Evolutionary conservation across 2,888 invertebrate genomes (phyloP), one percentile per base, ranked within the genome.

Genomic region (Aplocera efformata): DNA sequence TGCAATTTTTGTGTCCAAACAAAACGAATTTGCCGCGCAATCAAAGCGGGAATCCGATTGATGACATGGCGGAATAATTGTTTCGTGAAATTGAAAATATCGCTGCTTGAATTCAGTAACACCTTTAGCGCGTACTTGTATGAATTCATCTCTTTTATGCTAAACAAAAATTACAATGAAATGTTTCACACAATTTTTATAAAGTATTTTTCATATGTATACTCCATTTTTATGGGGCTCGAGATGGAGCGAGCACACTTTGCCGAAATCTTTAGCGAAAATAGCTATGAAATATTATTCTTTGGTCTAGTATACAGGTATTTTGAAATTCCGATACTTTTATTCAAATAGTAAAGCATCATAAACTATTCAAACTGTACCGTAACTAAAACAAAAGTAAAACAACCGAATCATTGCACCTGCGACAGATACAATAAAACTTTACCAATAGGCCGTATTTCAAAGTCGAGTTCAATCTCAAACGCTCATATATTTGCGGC

Each of bases 1-100:
- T 86, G 86, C 88, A 88, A 86, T 85, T 88, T 88, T 86, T 88
- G 85, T 83, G 79, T 83, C 77, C 83, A 88, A 88, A 88, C 86
- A 88, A 88, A 88, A 85, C 84, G 81, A 88, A 85, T 88, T 88
- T 85, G 84, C 84, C 80, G 81, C 82, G 85, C 88, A 88, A 88
- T 88, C 88, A 88, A 86, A 88, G 82, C 84, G 79, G 79, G 83
- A 79, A 82, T 85, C 86, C 85, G 83, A 88, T 85, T 88, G 86
- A 86, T 85, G 88, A 86, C 84, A 85, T 80, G 82, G 83, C 81
- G 78, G 76, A 83, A 88, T 88, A 88, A 88, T 88, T 85, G 86
- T 83, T 88, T 88, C 83, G 79, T 79, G 74, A 82, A 88, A 86
- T 88, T 85, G 83, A 85, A 88, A 88, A 86, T 83, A 83, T 82